Base-by-base conservation (phyloP, 2,797 vertebrate species). In the Acipenser transmontanus region DNA sequence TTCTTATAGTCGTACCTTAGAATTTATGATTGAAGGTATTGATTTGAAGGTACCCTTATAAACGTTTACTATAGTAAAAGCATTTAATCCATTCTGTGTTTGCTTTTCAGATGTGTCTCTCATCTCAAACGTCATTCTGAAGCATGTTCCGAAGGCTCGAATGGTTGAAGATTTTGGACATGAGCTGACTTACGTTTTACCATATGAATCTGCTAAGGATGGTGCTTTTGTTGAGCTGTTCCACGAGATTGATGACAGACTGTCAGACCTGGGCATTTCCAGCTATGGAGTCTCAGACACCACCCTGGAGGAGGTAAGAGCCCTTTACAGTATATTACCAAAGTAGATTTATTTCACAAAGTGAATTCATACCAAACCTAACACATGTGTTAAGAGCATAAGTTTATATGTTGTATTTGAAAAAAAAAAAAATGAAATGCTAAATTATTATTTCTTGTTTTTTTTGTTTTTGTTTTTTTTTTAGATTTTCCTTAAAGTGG, bases 221-320 rank as follows among this genome's bases (percentile, higher is more conserved):
- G 95, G 96, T 66, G 92, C 93, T 77, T 98, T 98, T 6, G 93
- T 92, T 62, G 86, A 82, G 14, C 91, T 99, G 67, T 99, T 99
- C 76, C 90, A 93, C 70, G 91, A 94, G 73, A 92, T 99, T 4
- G 96, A 99, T 75, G 87, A 91, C 68, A 89, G 93, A 63, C 89
- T 92, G 68, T 83, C 87, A 47, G 80, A 91, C 70, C 82, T 99
- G 47, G 92, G 94, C 47, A 91, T 99, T 82, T 96, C 90, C 64
- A 98, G 94, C 84, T 99, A 98, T 0, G 97, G 97, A 72, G 96
- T 99, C 78, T 95, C 97, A 4, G 96, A 99, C 88, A 97, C 97
- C 0, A 97, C 93, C 0, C 82, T 99, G 76, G 97, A 99, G 74
- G 97, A 99, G 90, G 97, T 99, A 69, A 76, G 80, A n/a, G 3